These are phyloP conservation scores for Crotalus horridus DNA, from an alignment of 2,113 vertebrate species.

Conservation along the genomic window DNA sequence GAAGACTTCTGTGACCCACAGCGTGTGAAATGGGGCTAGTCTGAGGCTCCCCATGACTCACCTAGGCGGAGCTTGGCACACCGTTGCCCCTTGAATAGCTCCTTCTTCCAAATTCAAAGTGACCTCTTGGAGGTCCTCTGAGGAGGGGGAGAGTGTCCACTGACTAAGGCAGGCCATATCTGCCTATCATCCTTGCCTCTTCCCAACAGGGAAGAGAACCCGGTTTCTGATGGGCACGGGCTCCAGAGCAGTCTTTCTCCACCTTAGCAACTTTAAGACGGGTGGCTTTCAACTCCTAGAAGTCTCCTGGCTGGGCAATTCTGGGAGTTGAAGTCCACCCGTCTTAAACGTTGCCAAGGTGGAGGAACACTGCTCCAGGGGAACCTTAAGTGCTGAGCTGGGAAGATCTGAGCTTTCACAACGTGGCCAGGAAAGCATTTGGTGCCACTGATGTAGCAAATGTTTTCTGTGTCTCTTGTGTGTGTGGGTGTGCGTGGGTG, in stretches of 20 bases:
- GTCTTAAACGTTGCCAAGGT: not conserved
- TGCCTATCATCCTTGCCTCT: not conserved
- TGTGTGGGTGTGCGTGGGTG: not conserved
- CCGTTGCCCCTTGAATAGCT: not conserved
- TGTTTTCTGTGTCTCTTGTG: constrained; percentile 12
- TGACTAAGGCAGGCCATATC: not conserved
- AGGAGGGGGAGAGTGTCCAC: not conserved
- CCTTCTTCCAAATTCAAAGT: not conserved
- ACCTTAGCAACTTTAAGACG: not conserved
- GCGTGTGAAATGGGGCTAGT: not conserved
- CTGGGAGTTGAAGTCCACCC: not conserved
- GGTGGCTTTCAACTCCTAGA: not conserved
- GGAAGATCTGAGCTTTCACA: not conserved
- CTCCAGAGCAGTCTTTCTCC: not conserved
- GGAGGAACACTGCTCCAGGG: not conserved
- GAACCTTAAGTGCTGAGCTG: not conserved
- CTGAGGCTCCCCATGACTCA: not conserved
- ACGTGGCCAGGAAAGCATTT: constrained; percentile 5
- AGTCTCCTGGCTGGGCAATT: not conserved
- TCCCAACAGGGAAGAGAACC: not conserved
- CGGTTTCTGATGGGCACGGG: not conserved
- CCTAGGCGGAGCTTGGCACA: not conserved
- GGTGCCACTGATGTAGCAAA: constrained; percentile 33
- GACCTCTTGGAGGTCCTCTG: not conserved
- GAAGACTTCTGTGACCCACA: not conserved